phyloP scores from a whole-genome alignment of 2,888 invertebrate genomes.

The Brachyptera risi region DNA sequence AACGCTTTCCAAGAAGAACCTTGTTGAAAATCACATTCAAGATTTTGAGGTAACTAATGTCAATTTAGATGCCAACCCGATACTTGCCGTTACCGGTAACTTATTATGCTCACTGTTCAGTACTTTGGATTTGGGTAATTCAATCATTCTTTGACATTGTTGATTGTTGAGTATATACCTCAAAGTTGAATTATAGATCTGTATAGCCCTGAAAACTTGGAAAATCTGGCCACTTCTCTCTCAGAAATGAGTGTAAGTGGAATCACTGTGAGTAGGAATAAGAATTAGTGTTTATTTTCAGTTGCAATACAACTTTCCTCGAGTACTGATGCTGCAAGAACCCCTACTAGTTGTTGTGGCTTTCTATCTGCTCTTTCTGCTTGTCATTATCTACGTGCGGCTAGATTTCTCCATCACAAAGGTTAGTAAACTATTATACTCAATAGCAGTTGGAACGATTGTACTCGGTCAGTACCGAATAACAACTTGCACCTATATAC shows the following conservation, averaged over 20 bases:
- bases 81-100: background rate
- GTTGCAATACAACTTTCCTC: slow-evolving; percentile 82
- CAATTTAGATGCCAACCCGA: too few species aligned
- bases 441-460: background rate
- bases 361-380: slow-evolving; percentile 82
- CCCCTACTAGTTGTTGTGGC: slow-evolving; percentile 86
- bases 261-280: too few species aligned
- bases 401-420: slow-evolving; percentile 88
- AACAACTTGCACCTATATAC: too few species aligned
- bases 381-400: slow-evolving; percentile 90
- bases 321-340: slow-evolving; percentile 84
- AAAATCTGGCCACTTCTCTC: too few species aligned
- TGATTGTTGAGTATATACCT: too few species aligned
- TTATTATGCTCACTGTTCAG: too few species aligned
- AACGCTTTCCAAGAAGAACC: slow-evolving; percentile 71
- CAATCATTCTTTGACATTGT: too few species aligned
- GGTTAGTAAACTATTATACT: too few species aligned
- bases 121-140: too few species aligned
- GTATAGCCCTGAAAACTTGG: too few species aligned
- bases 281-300: slow-evolving; percentile 16
- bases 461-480: background rate
- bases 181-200: too few species aligned
- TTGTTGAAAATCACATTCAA: slow-evolving; percentile 95
- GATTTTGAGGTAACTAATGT: slow-evolving; percentile 74
- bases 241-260: too few species aligned